Percentiles rank a stretch among this genome's conserved stretches.
Conservation (phyloP, 1,140 invertebrate species). For the Neodiprion virginianus region DNA sequence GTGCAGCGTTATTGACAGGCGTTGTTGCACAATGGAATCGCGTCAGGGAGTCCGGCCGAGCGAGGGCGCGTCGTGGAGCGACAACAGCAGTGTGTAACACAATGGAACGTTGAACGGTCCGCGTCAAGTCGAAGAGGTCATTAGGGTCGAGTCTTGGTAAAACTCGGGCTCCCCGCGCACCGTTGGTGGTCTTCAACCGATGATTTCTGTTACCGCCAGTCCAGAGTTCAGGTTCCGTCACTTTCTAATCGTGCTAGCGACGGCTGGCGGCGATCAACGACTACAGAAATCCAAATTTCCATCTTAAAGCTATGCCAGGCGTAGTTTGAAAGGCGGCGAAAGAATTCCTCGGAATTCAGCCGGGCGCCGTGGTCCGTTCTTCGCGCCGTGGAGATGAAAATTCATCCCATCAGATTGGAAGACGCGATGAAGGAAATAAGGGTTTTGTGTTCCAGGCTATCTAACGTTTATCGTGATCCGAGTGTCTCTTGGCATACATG, state of each 20-base stretch:
- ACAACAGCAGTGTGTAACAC: constrained; percentile 4
- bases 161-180: not conserved
- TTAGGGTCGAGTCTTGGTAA: constrained; percentile 1
- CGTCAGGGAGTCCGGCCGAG: not conserved
- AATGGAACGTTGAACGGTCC: constrained; percentile 1
- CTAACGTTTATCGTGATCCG: constrained; percentile 2
- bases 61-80: not conserved
- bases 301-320: constrained; percentile 2
- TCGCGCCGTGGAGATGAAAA: not conserved
- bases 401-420: not conserved
- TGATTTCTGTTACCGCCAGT: not conserved
- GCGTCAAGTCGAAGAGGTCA: constrained; percentile 1
- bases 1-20: constrained; percentile 3
- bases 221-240: constrained; percentile 6
- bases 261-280: not conserved
- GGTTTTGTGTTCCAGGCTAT: not conserved
- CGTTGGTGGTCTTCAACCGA: not conserved
- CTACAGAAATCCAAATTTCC: constrained; percentile 3
- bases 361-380: not conserved
- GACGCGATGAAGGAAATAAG: not conserved
- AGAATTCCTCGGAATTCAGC: not conserved
- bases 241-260: not conserved
- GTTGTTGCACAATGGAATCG: not conserved
- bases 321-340: not conserved
- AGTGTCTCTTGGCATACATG: constrained; percentile 1